A percentile compares a stretch with the other conserved stretches of the same genome.
phyloP scores from a whole-genome alignment of 1,140 invertebrate genomes.

The Cotesia glomerata region DNA sequence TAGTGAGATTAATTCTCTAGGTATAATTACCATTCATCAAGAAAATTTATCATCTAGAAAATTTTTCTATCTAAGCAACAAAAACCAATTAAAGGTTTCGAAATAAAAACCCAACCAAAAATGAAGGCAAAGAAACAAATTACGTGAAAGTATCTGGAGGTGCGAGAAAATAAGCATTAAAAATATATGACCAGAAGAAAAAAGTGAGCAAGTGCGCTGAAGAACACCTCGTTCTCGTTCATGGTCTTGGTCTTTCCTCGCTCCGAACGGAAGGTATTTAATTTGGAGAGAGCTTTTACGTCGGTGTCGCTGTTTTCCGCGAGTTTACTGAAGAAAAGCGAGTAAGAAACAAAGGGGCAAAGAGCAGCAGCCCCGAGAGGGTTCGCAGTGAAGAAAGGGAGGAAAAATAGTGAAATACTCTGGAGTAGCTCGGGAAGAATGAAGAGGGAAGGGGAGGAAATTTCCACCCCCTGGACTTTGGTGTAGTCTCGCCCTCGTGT shows the following conservation, averaged over 20 bases:
- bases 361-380: slow-evolving; percentile 9
- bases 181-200: slow-evolving; percentile 1
- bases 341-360: slow-evolving; percentile 17
- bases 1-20: slow-evolving; percentile 2
- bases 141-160: slow-evolving; percentile 1
- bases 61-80: too few relatives aligned
- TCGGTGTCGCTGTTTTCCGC: slow-evolving; percentile 33
- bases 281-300: slow-evolving; percentile 34
- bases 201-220: slow-evolving; percentile 4
- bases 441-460: slow-evolving; percentile 10
- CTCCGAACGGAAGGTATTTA: slow-evolving; percentile 31
- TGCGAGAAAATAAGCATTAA: slow-evolving; percentile 11
- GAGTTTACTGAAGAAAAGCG: slow-evolving; percentile 3
- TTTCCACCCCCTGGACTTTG: slow-evolving; percentile 3
- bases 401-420: background rate
- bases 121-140: background rate
- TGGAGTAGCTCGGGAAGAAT: slow-evolving; percentile 12
- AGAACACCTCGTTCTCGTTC: background rate
- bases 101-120: too few relatives aligned
- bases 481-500: slow-evolving; percentile 39
- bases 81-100: too few relatives aligned
- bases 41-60: too few relatives aligned
- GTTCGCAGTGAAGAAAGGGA: background rate
- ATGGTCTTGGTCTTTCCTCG: background rate
- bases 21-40: background rate